Evolutionary conservation across 2,888 invertebrate genomes (phyloP), one percentile per base, ranked within the genome.

Genomic region (Clitarchus hookeri): DNA sequence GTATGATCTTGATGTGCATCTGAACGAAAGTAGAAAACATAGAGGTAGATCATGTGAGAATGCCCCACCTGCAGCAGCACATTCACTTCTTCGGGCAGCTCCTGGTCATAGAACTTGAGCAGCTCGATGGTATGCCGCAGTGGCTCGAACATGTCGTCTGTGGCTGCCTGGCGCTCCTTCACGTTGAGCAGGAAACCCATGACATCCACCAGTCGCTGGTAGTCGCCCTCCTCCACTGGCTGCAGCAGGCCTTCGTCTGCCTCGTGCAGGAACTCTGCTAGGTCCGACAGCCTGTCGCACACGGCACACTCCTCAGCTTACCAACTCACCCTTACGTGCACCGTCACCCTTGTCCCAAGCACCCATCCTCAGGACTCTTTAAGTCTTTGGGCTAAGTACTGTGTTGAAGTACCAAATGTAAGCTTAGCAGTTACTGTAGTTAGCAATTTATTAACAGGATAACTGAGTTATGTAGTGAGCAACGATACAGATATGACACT

Each of bases 111-210:
- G 90, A 96, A 97, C 91, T 98, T 98, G 0, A 99, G 92, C 11
- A 99, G 92, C 90, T 98, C 97, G 89, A 98, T 97, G 12, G 97
- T 98, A 91, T 98, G 97, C 89, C 97, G 96, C 86, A 99, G 93
- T 0, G 99, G 98, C 87, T 96, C 97, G 91, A 99, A 99, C 98
- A 99, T 98, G 89, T 97, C 97, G 90, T 99, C 98, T 0, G 98
- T 98, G 19, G 94, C 95, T 6, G 94, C 93, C 88, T 97, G 96
- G 78, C 98, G 93, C 90, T 99, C 98, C 92, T 98, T 98, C 0
- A 99, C 98, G 89, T 98, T 95, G 93, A 98, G 95, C 48, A 99
- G 92, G 91, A 95, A 97, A 11, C 97, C 98, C 98, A 99, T 99
- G n/a, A 98, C 96, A 89, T 94, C 96, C 3, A 99, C 97, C 85